These are phyloP conservation scores for Paedocypris micromegethes DNA, from an alignment of 2,797 vertebrate species.

Conservation along the genomic window DNA sequence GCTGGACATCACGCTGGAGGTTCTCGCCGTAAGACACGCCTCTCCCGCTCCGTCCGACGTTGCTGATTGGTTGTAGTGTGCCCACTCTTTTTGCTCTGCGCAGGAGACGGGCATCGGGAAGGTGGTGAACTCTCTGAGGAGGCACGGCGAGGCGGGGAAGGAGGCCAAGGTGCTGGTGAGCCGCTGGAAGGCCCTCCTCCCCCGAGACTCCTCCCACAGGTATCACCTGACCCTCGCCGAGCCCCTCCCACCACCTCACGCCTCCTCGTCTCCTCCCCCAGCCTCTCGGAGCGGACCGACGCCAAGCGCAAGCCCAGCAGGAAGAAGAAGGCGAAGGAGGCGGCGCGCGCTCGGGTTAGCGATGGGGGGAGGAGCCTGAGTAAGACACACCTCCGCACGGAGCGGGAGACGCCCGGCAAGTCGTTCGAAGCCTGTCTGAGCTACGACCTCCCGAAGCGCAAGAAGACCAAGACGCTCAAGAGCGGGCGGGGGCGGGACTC, in stretches of 20 bases:
- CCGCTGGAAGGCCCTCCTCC: slow-evolving; percentile 73
- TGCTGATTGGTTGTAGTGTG: not conserved
- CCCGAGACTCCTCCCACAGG: slow-evolving; percentile 62
- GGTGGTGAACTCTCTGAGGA: slow-evolving; percentile 75
- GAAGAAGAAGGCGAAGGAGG: no score
- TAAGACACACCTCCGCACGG: no score
- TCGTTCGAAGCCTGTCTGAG: slow-evolving; percentile 83
- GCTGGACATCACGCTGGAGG: slow-evolving; percentile 76
- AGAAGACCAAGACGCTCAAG: slow-evolving; percentile 53
- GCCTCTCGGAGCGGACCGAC: no score
- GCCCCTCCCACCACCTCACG: no score
- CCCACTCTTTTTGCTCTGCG: not conserved
- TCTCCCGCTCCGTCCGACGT: no score
- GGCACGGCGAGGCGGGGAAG: slow-evolving; percentile 69
- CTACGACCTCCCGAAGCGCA: slow-evolving; percentile 70
- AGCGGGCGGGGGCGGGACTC: slow-evolving; percentile 5
- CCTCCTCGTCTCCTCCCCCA: no score
- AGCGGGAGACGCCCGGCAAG: slow-evolving; percentile 60
- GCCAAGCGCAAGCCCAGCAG: no score
- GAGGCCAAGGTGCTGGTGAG: slow-evolving; percentile 72
- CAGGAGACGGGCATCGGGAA: slow-evolving; percentile 84
- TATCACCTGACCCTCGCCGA: slow-evolving; percentile 38
- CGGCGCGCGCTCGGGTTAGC: no score
- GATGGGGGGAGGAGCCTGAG: no score
- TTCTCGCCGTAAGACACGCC: slow-evolving; percentile 75